Percentiles rank a stretch among this genome's conserved stretches.
Evolutionary conservation across 2,888 invertebrate species (phyloP).

Genomic region (Eupithecia insigniata): DNA sequence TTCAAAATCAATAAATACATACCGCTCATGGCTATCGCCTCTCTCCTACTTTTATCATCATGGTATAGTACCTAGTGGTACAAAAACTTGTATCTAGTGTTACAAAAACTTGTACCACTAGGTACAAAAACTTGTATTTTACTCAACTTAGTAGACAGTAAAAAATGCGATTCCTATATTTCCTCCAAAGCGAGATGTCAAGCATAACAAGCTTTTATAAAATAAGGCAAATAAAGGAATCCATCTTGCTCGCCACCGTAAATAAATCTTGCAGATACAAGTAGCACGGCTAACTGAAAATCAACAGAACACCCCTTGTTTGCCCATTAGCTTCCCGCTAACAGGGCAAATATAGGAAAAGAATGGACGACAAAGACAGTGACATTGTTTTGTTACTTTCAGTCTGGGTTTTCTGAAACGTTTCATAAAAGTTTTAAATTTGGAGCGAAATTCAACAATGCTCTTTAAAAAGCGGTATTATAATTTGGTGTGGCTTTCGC

Average conservation of each 20-base stretch:
- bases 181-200: slow-evolving; percentile 19
- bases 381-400: slow-evolving; percentile 58
- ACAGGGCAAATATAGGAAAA: slow-evolving; percentile 72
- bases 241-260: slow-evolving; percentile 55
- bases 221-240: slow-evolving; percentile 49
- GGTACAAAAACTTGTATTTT: too few species aligned
- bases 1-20: too few species aligned
- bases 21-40: too few species aligned
- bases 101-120: too few species aligned
- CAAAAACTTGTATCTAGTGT: too few species aligned
- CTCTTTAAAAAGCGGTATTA: background rate
- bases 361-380: slow-evolving; percentile 56
- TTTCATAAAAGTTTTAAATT: slow-evolving; percentile 23
- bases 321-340: slow-evolving; percentile 81
- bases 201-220: slow-evolving; percentile 34
- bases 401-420: slow-evolving; percentile 43
- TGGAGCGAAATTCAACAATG: slow-evolving; percentile 24
- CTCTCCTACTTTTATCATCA: too few species aligned
- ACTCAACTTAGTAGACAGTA: too few species aligned
- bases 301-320: slow-evolving; percentile 79
- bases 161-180: slow-evolving; percentile 12
- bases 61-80: too few species aligned
- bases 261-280: slow-evolving; percentile 78
- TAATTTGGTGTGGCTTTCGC: background rate
- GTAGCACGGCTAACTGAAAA: slow-evolving; percentile 74